Evolutionary conservation across 2,888 invertebrate genomes (phyloP), one percentile per base, ranked within the genome.

Genomic region (Carterocephalus palaemon): DNA sequence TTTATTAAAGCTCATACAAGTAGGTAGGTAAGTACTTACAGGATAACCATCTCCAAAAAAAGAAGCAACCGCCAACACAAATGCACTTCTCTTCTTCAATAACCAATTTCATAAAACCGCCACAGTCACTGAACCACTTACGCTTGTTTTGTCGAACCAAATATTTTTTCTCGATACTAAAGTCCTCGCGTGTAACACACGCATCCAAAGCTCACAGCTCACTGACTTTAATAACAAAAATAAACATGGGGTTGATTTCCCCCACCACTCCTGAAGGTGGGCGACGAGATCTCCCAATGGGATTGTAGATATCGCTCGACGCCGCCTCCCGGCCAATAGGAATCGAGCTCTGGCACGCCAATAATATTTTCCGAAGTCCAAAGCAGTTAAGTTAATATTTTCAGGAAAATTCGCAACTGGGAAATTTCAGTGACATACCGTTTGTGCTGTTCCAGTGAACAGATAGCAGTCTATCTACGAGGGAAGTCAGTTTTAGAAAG

Each of bases 181-280:
- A 46, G 20, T 46, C 23, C 33, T 7, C 48, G 40, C 51, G 32
- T 46, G 34, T 47, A 51, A 57, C 67, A 65, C 56, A 62, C 76
- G 53, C 72, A 53, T 56, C 57, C 70, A 71, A 74, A 72, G 82
- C 81, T 72, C 70, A 73, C 67, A 75, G 77, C 77, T 64, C 68
- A 86, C 86, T 86, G 81, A 78, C 67, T 75, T 70, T 65, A 69
- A 74, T 69, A 78, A 79, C 76, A 80, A 83, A 82, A 83, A 84
- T 82, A 84, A 82, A 83, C 83, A 83, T 59, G 67, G 84, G 85
- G 85, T 71, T 81, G 83, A 68, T 74, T 65, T 57, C 53, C 62
- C 76, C 82, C 81, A 74, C 68, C 75, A 57, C 41, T 8, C 10
- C 13, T 16, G 47, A 46, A 61, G 64, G 70, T 73, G 72, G 78